Conservation (phyloP, 2,888 invertebrate species). For the Morpho achilles region DNA sequence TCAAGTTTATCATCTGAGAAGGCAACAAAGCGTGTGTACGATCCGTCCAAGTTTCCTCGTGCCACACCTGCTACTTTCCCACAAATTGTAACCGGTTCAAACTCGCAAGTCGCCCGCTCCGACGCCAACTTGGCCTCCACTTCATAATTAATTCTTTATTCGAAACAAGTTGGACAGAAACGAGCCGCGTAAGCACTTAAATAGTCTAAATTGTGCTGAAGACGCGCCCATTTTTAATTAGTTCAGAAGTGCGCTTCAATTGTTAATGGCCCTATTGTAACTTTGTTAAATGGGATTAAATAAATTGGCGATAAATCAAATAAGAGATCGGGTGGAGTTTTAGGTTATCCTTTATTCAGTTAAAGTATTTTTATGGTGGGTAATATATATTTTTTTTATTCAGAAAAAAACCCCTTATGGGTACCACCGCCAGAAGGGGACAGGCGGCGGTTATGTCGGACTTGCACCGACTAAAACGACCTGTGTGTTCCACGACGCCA, state of each 20-base stretch:
- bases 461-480: too few relatives aligned
- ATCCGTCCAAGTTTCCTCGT: conserved; percentile 56
- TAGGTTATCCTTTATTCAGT: conserved; percentile 13
- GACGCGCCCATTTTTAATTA: conserved; percentile 76
- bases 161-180: conserved; percentile 71
- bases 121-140: conserved; percentile 59
- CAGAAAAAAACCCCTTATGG: too few relatives aligned
- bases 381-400: too few relatives aligned
- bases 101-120: conserved; percentile 60
- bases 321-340: conserved; percentile 20
- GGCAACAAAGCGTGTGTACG: conserved; percentile 72
- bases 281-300: conserved; percentile 40
- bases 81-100: conserved; percentile 71
- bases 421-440: too few relatives aligned
- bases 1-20: conserved; percentile 72
- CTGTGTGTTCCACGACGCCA: too few relatives aligned
- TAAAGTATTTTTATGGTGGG: not conserved
- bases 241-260: conserved; percentile 66
- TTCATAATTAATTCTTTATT: conserved; percentile 80
- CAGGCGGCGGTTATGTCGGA: too few relatives aligned
- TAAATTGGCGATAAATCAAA: conserved; percentile 34
- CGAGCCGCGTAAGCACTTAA: conserved; percentile 72
- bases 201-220: conserved; percentile 72
- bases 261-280: conserved; percentile 66
- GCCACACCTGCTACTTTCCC: conserved; percentile 73